A percentile compares a stretch with the other conserved stretches of the same genome.
phyloP scores from a whole-genome alignment of 2,113 vertebrate genomes.

The Ardeotis arabs region DNA sequence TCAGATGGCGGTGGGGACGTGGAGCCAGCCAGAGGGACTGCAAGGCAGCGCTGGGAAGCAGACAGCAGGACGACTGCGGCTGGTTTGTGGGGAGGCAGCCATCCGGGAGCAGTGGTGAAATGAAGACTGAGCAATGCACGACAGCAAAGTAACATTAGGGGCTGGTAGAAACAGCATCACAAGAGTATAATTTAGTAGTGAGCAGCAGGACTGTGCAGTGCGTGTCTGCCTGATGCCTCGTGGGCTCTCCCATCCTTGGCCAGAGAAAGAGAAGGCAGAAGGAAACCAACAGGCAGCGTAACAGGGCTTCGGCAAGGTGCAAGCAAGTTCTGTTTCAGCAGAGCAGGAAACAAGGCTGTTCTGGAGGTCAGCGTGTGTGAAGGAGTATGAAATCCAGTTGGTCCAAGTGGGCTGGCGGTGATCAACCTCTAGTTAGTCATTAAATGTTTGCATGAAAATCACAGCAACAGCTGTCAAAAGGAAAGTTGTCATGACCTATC shows the following conservation, averaged over 20 bases:
- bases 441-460: background rate
- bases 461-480: background rate
- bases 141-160: background rate
- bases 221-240: rapidly evolving
- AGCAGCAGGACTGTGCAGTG: background rate
- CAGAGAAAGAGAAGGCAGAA: background rate
- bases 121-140: background rate
- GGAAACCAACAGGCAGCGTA: background rate
- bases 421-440: background rate
- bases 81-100: background rate
- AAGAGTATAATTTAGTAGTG: background rate
- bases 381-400: background rate
- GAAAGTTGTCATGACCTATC: background rate
- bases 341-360: background rate
- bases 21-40: background rate
- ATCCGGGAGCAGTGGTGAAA: rapidly evolving
- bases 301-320: rapidly evolving
- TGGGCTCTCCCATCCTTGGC: rapidly evolving
- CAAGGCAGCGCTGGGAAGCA: background rate
- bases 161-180: background rate
- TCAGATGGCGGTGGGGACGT: rapidly evolving
- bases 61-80: background rate
- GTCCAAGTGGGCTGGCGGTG: background rate
- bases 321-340: background rate
- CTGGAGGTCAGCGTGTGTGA: background rate